Evolutionary conservation across 37 sponge, comb jelly and placozoan genomes (phyloP), one percentile per base, ranked within the genome.

Genomic region (Bolinopsis microptera): DNA sequence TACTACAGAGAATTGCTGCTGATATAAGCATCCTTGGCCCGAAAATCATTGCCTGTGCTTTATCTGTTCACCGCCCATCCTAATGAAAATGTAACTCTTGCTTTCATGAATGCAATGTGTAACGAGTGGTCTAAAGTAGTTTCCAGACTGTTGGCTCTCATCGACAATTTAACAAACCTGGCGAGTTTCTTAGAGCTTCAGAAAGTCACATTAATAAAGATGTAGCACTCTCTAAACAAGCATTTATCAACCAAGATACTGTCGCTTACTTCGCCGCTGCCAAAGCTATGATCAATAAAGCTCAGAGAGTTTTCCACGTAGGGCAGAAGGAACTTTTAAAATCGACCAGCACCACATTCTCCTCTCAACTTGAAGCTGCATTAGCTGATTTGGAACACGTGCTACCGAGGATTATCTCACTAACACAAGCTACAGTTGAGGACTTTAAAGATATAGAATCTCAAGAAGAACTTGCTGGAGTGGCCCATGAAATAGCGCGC

Each of bases 51-150:
- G 90, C 90, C 0, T 86, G 90, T 86, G 90, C 90, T 16, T 25
- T 86, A 0, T 86, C 90, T 33, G 90, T 86, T 3, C 41, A 34
- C n/a, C 5, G 90, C 90, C 26, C 90, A 86, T 39, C 90, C 90
- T 39, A 27, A 86, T 2, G 90, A 86, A 26, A 86, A 86, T 39
- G 61, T 86, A 0, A 86, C 90, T 18, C 90, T 86, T 8, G 90
- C 90, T 26, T 86, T 86, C 30, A 86, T 86, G 90, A 86, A 86
- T 40, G 61, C 90, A 5, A 86, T 86, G 90, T 86, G 90, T 86
- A 41, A 39, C 48, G 90, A 86, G 28, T 86, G 90, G 90, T 41
- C 61, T 38, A 86, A 41, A 39, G 61, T 86, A 1, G 90, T 86
- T 8, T 23, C 90, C 27, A 86, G 90, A 86, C 61, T 86, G 27